Percentiles rank a stretch among this genome's conserved stretches.
phyloP scores from a whole-genome alignment of 2,113 vertebrate genomes.

The Rousettus leschenaultii region DNA sequence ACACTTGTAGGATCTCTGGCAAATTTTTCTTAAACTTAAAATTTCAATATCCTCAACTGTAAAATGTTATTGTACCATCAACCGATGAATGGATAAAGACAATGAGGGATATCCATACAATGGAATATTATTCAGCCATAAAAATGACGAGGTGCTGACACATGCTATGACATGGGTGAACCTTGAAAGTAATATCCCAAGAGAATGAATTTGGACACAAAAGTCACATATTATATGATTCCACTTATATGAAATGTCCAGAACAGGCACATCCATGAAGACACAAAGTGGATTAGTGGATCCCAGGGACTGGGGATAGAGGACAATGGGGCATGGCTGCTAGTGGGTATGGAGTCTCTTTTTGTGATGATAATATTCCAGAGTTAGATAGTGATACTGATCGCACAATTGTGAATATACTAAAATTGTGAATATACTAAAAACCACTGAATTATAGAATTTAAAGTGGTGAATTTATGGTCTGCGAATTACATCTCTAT shows the following conservation, averaged over 20 bases:
- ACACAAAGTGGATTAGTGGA: not conserved
- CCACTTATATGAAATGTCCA: not conserved
- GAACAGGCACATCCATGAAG: not conserved
- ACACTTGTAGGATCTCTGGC: not conserved
- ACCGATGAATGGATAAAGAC: not conserved
- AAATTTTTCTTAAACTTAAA: not conserved
- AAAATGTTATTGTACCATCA: not conserved
- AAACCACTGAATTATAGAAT: not conserved
- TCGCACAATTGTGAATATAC: not conserved
- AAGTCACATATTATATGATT: not conserved
- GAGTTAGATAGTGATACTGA: not conserved
- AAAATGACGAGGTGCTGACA: not conserved
- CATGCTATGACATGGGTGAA: not conserved
- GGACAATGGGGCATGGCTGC: not conserved
- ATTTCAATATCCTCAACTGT: not conserved
- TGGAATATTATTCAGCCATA: not conserved
- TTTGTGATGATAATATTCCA: not conserved
- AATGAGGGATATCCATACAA: no score
- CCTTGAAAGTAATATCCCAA: not conserved
- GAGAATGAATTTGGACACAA: not conserved
- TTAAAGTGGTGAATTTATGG: not conserved
- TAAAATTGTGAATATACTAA: not conserved
- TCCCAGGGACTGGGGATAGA: not conserved
- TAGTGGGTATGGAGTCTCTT: not conserved
- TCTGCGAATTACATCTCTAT: not conserved